phyloP scores from a whole-genome alignment of 2,113 vertebrate genomes.

The Podarcis muralis region DNA sequence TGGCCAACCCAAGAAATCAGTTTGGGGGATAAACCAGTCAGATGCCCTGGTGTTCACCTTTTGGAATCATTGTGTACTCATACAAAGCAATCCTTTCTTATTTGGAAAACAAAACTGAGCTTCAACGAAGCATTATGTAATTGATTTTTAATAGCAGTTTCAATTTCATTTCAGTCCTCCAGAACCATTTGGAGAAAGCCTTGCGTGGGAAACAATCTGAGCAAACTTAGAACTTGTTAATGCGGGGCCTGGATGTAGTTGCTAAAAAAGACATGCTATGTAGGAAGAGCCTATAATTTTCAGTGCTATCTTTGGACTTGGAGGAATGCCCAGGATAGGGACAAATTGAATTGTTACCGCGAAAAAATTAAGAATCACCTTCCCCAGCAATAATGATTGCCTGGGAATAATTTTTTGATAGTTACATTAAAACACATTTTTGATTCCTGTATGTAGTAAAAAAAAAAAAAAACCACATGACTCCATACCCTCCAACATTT shows the following conservation, averaged over 20 bases:
- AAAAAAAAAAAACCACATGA: neutral
- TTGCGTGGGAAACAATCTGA: slow-evolving; percentile 67
- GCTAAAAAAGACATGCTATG: slow-evolving; percentile 77
- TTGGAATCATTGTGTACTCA: slow-evolving; percentile 12
- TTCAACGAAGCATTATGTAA: slow-evolving; percentile 46
- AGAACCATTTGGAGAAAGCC: slow-evolving; percentile 52
- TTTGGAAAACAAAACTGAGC: slow-evolving; percentile 38
- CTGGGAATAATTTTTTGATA: slow-evolving; percentile 55
- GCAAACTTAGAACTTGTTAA: slow-evolving; percentile 72
- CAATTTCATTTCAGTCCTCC: slow-evolving; percentile 61
- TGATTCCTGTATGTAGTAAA: slow-evolving; percentile 47
- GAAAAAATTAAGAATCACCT: slow-evolving; percentile 70
- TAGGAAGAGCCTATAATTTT: slow-evolving; percentile 83
- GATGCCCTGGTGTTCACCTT: neutral
- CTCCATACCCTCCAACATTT: too few relatives aligned
- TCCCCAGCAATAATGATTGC: slow-evolving; percentile 50
- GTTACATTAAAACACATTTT: slow-evolving; percentile 42
- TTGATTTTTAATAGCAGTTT: slow-evolving; percentile 39
- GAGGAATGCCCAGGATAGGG: slow-evolving; percentile 79
- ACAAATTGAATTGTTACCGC: slow-evolving; percentile 66
- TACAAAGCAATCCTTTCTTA: neutral
- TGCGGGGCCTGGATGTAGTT: slow-evolving; percentile 66
- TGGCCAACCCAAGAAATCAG: too few relatives aligned
- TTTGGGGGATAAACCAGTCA: neutral
- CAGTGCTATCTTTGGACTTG: slow-evolving; percentile 79